Base-by-base conservation (phyloP, 2,797 vertebrate species). In the Crax fasciolata region DNA sequence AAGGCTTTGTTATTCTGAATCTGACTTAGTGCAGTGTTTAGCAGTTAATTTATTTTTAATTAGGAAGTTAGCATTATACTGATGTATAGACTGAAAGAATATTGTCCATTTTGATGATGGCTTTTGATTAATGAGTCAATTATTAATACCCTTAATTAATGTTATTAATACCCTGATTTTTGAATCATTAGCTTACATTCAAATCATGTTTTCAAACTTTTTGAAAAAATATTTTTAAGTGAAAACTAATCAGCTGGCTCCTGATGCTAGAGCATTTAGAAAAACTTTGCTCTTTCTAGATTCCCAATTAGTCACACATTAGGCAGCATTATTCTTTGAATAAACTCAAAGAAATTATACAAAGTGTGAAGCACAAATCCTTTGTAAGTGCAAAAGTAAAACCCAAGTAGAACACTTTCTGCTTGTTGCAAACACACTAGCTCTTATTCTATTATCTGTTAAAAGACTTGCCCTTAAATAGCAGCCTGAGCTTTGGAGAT, bases 1-100 rank as follows among this genome's bases (percentile, higher is more conserved):
- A 96, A 74, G 27, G 21, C 49, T 51, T 87, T 95, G 8, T 82
- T 87, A 62, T 90, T 79, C 67, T 87, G 24, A 13, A 48, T 94
- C 43, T 84, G 38, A 74, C 54, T 86, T 91, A 54, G 39, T 72
- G 52, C 30, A 61, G 17, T 93, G 54, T 90, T 72, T 54, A 72
- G 67, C 55, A 84, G 43, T 91, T 88, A 86, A 70, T 94, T 93
- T 93, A 43, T 62, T 91, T 93, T 87, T 93, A 91, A 84, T 94
- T 94, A 84, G 80, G 39, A 85, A 79, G 32, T 35, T 76, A 76
- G 13, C 35, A 35, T 93, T 77, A 58, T 85, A 32, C 44, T 84
- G 38, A 25, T 76, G 7, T 49, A 49, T 58, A 79, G 18, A 23
- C 51, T 92, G 52, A 68, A 96, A 88, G 35, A 70, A 67, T 87